Evolutionary conservation across 2,888 invertebrate species (phyloP).

Genomic region (Nesidiocoris tenuis): DNA sequence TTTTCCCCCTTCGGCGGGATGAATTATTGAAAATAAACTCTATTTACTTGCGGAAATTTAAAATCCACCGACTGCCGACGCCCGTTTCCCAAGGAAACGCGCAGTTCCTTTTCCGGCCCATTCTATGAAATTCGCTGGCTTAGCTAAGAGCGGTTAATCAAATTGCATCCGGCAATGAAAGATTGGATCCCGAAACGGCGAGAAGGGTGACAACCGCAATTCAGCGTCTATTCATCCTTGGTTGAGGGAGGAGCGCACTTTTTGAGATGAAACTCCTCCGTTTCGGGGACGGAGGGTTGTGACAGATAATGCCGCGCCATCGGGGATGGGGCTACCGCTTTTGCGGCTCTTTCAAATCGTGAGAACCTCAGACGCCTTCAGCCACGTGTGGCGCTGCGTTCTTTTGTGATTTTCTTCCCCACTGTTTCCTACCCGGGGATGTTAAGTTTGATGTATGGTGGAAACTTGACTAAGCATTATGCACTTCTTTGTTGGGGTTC

Average conservation of each 20-base stretch:
- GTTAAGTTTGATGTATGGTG: slow-evolving; percentile 19
- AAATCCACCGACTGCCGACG: slow-evolving; percentile 6
- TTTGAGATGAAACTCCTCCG: neutral
- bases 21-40: slow-evolving; percentile 37
- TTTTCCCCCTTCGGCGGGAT: neutral
- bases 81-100: neutral
- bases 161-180: slow-evolving; percentile 32
- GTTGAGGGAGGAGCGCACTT: neutral
- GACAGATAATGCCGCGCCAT: neutral
- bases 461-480: slow-evolving; percentile 11
- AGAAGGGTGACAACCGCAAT: slow-evolving; percentile 19
- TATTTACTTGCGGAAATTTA: slow-evolving; percentile 34
- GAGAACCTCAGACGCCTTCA: slow-evolving; percentile 14
- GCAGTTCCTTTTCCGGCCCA: slow-evolving; percentile 22
- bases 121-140: no score
- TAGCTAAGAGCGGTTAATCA: slow-evolving; percentile 27
- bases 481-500: neutral
- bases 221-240: slow-evolving; percentile 16
- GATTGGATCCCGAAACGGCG: slow-evolving; percentile 15
- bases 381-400: slow-evolving; percentile 16
- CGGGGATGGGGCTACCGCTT: neutral
- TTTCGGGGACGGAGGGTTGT: no score
- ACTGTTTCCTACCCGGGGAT: neutral
- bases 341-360: slow-evolving; percentile 19
- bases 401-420: neutral